Evolutionary conservation across 2,113 vertebrate species (phyloP).

Genomic region (Delphinapterus leucas): DNA sequence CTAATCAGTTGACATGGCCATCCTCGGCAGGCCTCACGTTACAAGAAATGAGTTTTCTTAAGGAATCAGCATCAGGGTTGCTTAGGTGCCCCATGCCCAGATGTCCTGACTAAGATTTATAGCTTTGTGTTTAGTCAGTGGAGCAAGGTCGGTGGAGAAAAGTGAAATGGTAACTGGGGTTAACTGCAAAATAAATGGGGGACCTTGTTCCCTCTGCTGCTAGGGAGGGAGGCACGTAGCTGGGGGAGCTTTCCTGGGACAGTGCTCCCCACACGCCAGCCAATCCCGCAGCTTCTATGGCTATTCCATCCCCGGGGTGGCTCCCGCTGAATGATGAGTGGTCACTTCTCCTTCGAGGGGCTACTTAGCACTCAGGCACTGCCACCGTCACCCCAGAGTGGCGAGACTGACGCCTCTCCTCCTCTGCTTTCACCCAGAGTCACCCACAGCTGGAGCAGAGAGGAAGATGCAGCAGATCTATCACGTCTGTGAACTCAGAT

Average conservation of each 20-base stretch:
- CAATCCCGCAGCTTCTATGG: rapidly evolving
- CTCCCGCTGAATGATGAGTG: neutral
- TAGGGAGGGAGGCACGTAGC: rapidly evolving
- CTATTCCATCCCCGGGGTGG: neutral
- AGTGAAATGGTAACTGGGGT: conserved; percentile 73
- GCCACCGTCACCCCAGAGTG: conserved; percentile 28
- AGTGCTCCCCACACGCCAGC: rapidly evolving
- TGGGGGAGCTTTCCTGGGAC: rapidly evolving
- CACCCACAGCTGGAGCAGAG: conserved; percentile 29
- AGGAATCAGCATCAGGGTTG: conserved; percentile 85
- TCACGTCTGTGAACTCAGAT: conserved; percentile 69
- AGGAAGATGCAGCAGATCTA: conserved; percentile 56
- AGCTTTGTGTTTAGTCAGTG: conserved; percentile 73
- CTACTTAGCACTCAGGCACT: conserved; percentile 12
- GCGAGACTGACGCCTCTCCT: conserved; percentile 40
- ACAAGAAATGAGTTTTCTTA: conserved; percentile 94
- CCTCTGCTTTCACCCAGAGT: conserved; percentile 50
- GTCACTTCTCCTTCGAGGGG: neutral
- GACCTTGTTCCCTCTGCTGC: neutral
- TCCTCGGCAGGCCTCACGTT: conserved; percentile 88
- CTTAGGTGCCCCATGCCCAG: conserved; percentile 82
- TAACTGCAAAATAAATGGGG: conserved; percentile 69
- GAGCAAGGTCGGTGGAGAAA: conserved; percentile 52
- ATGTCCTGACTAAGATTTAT: conserved; percentile 84
- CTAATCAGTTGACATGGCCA: conserved; percentile 92